Evolutionary conservation across 2,797 vertebrate species (phyloP).

Genomic region (Acanthornis magna): DNA sequence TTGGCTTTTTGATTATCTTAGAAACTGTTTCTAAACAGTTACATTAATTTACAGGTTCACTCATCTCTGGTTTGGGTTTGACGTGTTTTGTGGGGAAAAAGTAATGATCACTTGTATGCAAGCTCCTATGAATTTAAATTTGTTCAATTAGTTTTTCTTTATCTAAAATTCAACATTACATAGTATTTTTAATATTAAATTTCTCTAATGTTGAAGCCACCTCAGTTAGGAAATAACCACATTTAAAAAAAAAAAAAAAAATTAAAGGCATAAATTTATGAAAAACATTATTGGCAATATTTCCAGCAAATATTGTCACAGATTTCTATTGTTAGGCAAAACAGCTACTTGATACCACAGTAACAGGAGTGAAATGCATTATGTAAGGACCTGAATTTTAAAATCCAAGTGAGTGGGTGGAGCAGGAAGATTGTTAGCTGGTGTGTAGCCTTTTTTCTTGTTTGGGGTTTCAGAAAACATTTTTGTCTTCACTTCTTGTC

Average conservation of each 20-base stretch:
- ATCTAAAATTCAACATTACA: neutral
- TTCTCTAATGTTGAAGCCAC: neutral
- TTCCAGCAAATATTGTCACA: neutral
- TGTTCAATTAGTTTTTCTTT: neutral
- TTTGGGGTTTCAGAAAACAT: neutral
- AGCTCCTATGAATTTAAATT: neutral
- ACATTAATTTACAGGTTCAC: neutral
- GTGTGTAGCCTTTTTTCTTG: accelerated
- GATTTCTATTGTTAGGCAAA: neutral
- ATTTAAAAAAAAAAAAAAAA: neutral
- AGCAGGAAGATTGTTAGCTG: neutral
- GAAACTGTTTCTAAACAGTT: neutral
- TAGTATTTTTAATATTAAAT: neutral
- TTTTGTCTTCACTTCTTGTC: neutral
- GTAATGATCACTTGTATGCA: neutral
- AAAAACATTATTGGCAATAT: neutral
- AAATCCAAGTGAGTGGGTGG: neutral
- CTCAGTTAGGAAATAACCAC: neutral
- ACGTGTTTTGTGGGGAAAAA: neutral
- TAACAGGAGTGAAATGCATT: neutral
- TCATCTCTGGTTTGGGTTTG: neutral
- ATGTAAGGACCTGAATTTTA: neutral
- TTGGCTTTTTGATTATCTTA: neutral
- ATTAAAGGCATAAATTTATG: neutral
- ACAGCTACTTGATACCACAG: neutral